Base-by-base conservation (phyloP, 2,888 invertebrate genomes). In the Volucella inanis region DNA sequence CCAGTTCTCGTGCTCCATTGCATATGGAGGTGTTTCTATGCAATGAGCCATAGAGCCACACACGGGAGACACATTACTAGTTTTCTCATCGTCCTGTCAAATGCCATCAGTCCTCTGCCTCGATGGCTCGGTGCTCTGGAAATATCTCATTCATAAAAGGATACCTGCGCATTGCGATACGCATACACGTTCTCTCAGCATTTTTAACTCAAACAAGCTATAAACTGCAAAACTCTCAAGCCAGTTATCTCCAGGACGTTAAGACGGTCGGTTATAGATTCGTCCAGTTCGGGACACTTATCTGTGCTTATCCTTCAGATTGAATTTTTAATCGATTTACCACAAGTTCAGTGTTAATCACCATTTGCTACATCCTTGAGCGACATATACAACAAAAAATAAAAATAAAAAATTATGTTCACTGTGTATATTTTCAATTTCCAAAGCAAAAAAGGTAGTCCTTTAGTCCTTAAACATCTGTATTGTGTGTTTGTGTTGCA, bases 281-380 rank as follows among this genome's bases (percentile, higher is more conserved):
- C 8, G 71, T 77, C 81, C 81, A 31, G 62, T 62, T 41, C 62
- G 71, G 71, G 81, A 72, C 67, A 72, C 12, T 76, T 80, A 6
- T 31, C 31, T 6, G 80, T 50, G 85, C 72, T 76, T 62, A 45
- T 39, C 68, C 64, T 75, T 45, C 79, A 76, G 79, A 76, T 81
- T 81, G 85, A 81, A 76, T 81, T 81, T 85, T 85, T 72, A 81
- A 85, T 85, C 81, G 85, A 85, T 85, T 85, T 77, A 77, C 81
- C 81, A 85, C 85, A 85, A 85, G 85, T 85, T 85, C 85, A 85
- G 85, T 85, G 85, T 85, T 85, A 85, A 81, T 85, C 85, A 85
- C 76, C 45, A 76, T 72, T 45, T 72, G 68, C 68, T 77, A 57
- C n/a, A 81, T 78, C 85, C 85, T 85, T 85, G 85, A 67, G 59